A percentile compares a stretch with the other conserved stretches of the same genome.
phyloP scores from a whole-genome alignment of 2,888 invertebrate genomes.

The Pollenia labialis region DNA sequence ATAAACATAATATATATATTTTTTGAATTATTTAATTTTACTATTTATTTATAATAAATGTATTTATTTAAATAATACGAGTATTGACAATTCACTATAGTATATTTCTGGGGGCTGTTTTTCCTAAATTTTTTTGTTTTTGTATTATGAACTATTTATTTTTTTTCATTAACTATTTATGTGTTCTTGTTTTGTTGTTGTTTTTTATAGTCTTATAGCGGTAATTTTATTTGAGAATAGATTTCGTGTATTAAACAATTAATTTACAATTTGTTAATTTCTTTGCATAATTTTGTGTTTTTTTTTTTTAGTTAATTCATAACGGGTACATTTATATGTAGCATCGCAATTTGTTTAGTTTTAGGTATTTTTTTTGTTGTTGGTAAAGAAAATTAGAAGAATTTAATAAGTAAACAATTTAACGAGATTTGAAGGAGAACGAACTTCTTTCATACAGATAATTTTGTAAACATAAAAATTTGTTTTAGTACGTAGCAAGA shows the following conservation, averaged over 20 bases:
- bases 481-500: not conserved
- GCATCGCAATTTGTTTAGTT: conserved; percentile 77
- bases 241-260: conserved; percentile 38
- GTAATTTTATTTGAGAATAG: not conserved
- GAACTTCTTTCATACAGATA: not conserved
- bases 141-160: conserved; percentile 23
- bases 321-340: conserved; percentile 82
- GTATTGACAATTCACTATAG: conserved; percentile 66
- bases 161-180: conserved; percentile 69
- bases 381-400: not conserved
- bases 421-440: conserved; percentile 2
- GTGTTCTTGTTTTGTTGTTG: conserved; percentile 69
- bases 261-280: conserved; percentile 56
- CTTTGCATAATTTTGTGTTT: conserved; percentile 57
- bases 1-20: conserved; percentile 72
- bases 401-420: not conserved
- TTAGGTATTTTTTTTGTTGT: conserved; percentile 23
- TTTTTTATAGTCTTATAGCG: conserved; percentile 59
- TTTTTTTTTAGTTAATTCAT: conserved; percentile 67
- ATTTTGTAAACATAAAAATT: not conserved
- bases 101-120: conserved; percentile 62
- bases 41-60: conserved; percentile 55
- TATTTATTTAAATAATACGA: conserved; percentile 50
- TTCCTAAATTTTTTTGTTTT: conserved; percentile 24
- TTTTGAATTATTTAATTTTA: conserved; percentile 66